Evolutionary conservation across 1,140 invertebrate genomes (phyloP), one percentile per base, ranked within the genome.

Genomic region (Streblospio benedicti): DNA sequence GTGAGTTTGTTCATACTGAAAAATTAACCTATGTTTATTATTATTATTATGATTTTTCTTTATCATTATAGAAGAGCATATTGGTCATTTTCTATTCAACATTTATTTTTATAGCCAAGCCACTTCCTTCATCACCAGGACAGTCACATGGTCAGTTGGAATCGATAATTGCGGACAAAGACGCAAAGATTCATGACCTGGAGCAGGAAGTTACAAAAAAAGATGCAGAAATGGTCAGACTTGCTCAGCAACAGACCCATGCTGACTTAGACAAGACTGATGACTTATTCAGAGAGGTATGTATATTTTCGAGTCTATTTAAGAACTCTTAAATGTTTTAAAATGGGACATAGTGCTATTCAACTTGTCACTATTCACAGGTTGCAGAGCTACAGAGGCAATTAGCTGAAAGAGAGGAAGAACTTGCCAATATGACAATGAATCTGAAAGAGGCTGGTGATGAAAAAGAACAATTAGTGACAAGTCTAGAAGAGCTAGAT

Each of bases 401-500:
- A 18, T 32, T n/a, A n/a, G n/a, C n/a, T n/a, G n/a, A n/a, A n/a
- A n/a, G n/a, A n/a, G n/a, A n/a, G 9, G 12, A 12, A 41, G 38
- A 41, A n/a, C n/a, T n/a, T n/a, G n/a, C n/a, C n/a, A n/a, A n/a
- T n/a, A n/a, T 65, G 74, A 76, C 59, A 79, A 78, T 63, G 70
- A 87, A 31, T 76, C 79, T 4, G 66, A 32, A 57, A 43, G 25
- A 20, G 3, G 45, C 49, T 2, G 49, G 31, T 5, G 47, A 62
- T 6, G 72, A 76, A 52, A 72, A 69, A 57, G 57, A 65, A 31
- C 68, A 65, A n/a, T 67, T 79, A 53, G 67, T 73, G 59, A 62
- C 59, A 4, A 86, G 81, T 61, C 76, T 89, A 30, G 86, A 87
- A 60, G 85, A 88, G 69, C 74, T 90, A 63, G 87, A 89, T 69